Evolutionary conservation across 1,140 invertebrate genomes (phyloP), one percentile per base, ranked within the genome.

Genomic region (Vollenhovia emeryi): DNA sequence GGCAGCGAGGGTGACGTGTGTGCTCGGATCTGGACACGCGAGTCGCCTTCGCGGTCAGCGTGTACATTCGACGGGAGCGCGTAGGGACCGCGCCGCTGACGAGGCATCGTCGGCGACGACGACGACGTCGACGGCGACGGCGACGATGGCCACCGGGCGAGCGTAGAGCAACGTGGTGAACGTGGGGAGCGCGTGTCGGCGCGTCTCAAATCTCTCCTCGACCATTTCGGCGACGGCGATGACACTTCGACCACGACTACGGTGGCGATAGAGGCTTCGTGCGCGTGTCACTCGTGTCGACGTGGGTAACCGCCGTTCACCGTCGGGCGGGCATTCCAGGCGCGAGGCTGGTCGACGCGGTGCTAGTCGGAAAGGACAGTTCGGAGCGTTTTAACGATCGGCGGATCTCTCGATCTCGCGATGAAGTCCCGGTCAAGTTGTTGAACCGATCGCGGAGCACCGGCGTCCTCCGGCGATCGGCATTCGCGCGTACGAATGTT

Each of bases 1-100:
- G 69, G 48, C 18, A 40, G 45, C 36, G 84, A 74, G 86, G 66
- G 82, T 87, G 87, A 87, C 86, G 68, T 64, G n/a, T n/a, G n/a
- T n/a, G n/a, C n/a, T n/a, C n/a, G 80, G 36, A 76, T 30, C 45
- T 7, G 52, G 52, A 76, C 79, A 87, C 86, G 66, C 73, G 50
- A 69, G 33, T 36, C 50, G 76, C 52, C 50, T 57, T 1, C 85
- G 50, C 48, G 8, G 24, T 27, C 64, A 64, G 43, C 71, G 69
- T 60, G 78, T 71, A 43, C 79, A 33, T 33, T 13, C 59, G 75
- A 48, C 75, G 75, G 24, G 59, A 86, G 50, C 68, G 75, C 66
- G 11, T 30, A 55, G 40, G 43, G 36, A 87, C 85, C 62, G 71
- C 59, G 85, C 52, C 66, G 55, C 64, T 64, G 40, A 52, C 79